Evolutionary conservation across 1,140 invertebrate species (phyloP).

Genomic region (Caenorhabditis tropicalis): DNA sequence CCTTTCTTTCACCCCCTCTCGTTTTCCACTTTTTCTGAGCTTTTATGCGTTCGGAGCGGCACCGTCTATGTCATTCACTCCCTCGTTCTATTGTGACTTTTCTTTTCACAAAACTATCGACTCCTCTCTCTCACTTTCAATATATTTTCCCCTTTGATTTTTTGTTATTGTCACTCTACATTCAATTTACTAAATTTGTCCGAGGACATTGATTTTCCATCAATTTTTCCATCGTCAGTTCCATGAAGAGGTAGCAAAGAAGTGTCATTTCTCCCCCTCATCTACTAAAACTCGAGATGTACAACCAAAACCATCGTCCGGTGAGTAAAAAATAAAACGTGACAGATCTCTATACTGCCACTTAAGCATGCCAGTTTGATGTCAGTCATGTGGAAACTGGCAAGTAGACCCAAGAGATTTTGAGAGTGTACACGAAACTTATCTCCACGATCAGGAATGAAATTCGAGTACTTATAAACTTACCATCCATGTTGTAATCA

Average conservation of each 20-base stretch:
- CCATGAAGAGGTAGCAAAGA: background rate
- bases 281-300: background rate
- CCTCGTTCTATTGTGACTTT: background rate
- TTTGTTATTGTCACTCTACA: background rate
- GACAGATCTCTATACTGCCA: background rate
- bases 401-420: conserved; percentile 16
- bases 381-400: conserved; percentile 24
- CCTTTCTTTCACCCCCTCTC: background rate
- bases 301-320: conserved; percentile 10
- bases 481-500: conserved; percentile 62
- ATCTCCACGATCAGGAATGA: background rate
- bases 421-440: background rate
- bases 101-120: conserved; percentile 3
- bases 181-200: conserved; percentile 15
- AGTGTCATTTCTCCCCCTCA: conserved; percentile 2
- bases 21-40: conserved; percentile 33
- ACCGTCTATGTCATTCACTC: conserved; percentile 17
- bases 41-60: conserved; percentile 28
- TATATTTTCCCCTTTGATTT: background rate
- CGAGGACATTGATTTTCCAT: background rate
- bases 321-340: conserved; percentile 16
- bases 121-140: background rate
- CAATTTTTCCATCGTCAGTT: background rate
- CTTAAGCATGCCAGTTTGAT: background rate
- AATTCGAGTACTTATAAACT: conserved; percentile 46